phyloP scores from a whole-genome alignment of 2,888 invertebrate species.

The Alloscopus bannaensis region DNA sequence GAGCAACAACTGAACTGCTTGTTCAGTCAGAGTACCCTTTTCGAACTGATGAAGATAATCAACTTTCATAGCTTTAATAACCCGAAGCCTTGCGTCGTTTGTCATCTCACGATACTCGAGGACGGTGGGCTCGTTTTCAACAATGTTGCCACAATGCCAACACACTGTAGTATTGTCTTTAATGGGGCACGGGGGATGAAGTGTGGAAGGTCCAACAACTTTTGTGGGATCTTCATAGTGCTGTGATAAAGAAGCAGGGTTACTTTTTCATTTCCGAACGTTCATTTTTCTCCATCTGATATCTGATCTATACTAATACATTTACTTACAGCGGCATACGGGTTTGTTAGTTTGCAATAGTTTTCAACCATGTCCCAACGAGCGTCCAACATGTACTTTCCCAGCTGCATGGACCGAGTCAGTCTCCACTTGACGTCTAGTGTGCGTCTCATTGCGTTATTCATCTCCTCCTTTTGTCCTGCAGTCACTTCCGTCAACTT shows the following conservation, averaged over 20 bases:
- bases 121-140: slow-evolving; percentile 79
- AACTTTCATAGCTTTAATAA: slow-evolving; percentile 79
- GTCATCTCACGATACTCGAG: slow-evolving; percentile 80
- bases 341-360: slow-evolving; percentile 79
- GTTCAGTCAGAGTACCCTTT: slow-evolving; percentile 81
- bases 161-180: slow-evolving; percentile 62
- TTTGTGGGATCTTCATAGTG: slow-evolving; percentile 22
- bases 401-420: slow-evolving; percentile 80
- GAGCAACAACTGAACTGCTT: slow-evolving; percentile 79
- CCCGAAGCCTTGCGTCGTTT: slow-evolving; percentile 79
- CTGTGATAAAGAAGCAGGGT: slow-evolving; percentile 11
- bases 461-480: slow-evolving; percentile 79
- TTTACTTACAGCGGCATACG: slow-evolving; percentile 77
- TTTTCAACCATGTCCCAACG: slow-evolving; percentile 80
- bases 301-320: too few species aligned
- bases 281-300: neutral
- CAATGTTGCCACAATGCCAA: slow-evolving; percentile 67
- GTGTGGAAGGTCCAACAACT: neutral
- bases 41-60: slow-evolving; percentile 72
- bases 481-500: slow-evolving; percentile 78
- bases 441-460: slow-evolving; percentile 78
- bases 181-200: slow-evolving; percentile 36
- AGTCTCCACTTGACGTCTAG: slow-evolving; percentile 77
- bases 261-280: neutral
- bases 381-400: slow-evolving; percentile 81